Conservation (phyloP, 2,113 vertebrate genomes). For the Pungitius pungitius region DNA sequence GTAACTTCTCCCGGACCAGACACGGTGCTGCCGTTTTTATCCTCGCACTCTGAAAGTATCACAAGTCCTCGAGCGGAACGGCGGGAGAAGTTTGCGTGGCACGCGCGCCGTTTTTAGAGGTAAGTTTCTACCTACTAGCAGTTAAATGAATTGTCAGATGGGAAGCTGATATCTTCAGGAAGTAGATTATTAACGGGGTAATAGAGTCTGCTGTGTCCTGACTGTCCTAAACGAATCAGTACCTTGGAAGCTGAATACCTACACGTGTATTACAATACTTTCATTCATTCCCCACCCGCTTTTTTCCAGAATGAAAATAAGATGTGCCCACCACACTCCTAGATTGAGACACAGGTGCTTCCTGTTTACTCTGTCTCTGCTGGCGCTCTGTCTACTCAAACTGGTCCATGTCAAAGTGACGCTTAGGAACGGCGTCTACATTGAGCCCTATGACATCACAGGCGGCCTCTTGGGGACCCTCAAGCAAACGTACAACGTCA, state of each 20-base stretch:
- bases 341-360: constrained; percentile 77
- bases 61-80: constrained; percentile 4
- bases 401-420: constrained; percentile 67
- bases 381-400: constrained; percentile 66
- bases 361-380: constrained; percentile 65
- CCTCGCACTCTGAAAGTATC: no score
- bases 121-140: background rate
- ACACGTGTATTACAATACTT: background rate
- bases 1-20: no score
- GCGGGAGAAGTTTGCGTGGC: constrained; percentile 49
- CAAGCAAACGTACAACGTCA: constrained; percentile 76
- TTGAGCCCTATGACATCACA: constrained; percentile 82
- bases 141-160: background rate
- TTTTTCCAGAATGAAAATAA: constrained; percentile 87
- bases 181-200: background rate
- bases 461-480: constrained; percentile 74
- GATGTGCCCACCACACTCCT: constrained; percentile 56
- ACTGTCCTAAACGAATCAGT: background rate
- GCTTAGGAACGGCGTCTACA: constrained; percentile 66
- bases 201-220: background rate
- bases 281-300: constrained; percentile 4
- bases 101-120: constrained; percentile 59
- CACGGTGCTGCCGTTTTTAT: no score
- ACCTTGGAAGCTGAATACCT: background rate
- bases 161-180: background rate